phyloP scores from a whole-genome alignment of 2,888 invertebrate species.

The Meganola albula region DNA sequence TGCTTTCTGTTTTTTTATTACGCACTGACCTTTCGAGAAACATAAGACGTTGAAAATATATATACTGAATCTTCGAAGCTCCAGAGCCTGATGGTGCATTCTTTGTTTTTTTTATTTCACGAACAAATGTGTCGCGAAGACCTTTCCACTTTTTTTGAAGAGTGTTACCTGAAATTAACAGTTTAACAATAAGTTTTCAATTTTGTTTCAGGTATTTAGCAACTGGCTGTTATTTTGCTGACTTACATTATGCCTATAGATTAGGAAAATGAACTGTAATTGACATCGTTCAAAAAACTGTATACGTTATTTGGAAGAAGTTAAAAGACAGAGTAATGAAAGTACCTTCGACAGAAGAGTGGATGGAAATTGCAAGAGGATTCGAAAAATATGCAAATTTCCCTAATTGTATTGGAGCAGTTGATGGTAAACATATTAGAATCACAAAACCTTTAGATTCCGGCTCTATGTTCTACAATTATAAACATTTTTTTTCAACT shows the following conservation, averaged over 20 bases:
- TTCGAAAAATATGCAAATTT: constrained; percentile 30
- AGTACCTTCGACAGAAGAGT: constrained; percentile 24
- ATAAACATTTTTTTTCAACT: constrained; percentile 29
- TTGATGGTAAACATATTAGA: constrained; percentile 29
- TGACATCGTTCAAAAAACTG: constrained; percentile 12
- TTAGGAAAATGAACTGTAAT: constrained; percentile 7
- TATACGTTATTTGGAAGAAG: constrained; percentile 12
- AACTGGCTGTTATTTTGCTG: constrained; percentile 10
- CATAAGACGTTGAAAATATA: constrained; percentile 18
- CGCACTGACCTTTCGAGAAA: constrained; percentile 10
- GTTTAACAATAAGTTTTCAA: too few species aligned
- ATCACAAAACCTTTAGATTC: constrained; percentile 24
- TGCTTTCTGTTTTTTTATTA: constrained; percentile 17
- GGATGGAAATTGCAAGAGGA: constrained; percentile 24
- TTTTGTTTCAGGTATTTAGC: not conserved
- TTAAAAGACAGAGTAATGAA: constrained; percentile 12
- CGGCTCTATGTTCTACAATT: constrained; percentile 26
- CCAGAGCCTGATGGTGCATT: constrained; percentile 16
- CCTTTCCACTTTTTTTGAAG: constrained; percentile 18
- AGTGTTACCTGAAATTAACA: constrained; percentile 10
- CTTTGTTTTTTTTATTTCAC: constrained; percentile 16
- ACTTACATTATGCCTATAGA: constrained; percentile 3
- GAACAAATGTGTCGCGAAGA: constrained; percentile 6
- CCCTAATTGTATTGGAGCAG: constrained; percentile 27
- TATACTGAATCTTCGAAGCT: constrained; percentile 10